Evolutionary conservation across 2,888 invertebrate genomes (phyloP), one percentile per base, ranked within the genome.

Genomic region (Macaria liturata): DNA sequence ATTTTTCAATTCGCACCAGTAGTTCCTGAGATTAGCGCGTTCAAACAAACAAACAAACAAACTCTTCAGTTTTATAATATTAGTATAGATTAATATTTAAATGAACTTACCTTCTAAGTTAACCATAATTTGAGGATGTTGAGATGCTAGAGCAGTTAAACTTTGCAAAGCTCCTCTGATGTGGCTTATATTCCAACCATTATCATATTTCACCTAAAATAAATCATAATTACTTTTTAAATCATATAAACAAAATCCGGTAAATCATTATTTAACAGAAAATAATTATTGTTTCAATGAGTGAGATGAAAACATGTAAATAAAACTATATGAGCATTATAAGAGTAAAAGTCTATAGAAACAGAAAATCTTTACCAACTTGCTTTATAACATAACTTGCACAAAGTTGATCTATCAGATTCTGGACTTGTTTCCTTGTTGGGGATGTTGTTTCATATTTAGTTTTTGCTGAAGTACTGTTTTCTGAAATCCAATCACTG

Each of bases 111-210:
- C 94, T 86, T 93, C 93, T 63, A 98, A 89, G 68, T 94, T 93
- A 49, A 86, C 76, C 94, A 97, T 95, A 60, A 94, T 89, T 52
- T 94, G 92, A 0, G 95, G 93, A 87, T 98, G 96, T 73, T 97
- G 95, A 46, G 94, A 92, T 0, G 95, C 94, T 46, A 98, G 85
- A 1, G 96, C 94, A 63, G 94, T 94, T 46, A 98, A 94, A 64
- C 97, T 97, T 74, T 96, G 95, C 3, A 98, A 89, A 73, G 97
- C 97, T n/a, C 98, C 98, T 71, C 97, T 93, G 74, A 97, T 97
- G 78, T 98, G 98, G 69, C 96, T 95, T 57, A 96, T 94, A 75
- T 97, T 97, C 97, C 97, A 97, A 7, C 97, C 97, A 73, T 95
- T 96, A 70, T 97, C 97, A 93, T 97, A 97, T 75, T 91, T 92